Percentiles rank a stretch among this genome's conserved stretches.
These are phyloP conservation scores for Autographa pulchrina DNA, from an alignment of 2,888 invertebrate genomes.

Conservation along the genomic window DNA sequence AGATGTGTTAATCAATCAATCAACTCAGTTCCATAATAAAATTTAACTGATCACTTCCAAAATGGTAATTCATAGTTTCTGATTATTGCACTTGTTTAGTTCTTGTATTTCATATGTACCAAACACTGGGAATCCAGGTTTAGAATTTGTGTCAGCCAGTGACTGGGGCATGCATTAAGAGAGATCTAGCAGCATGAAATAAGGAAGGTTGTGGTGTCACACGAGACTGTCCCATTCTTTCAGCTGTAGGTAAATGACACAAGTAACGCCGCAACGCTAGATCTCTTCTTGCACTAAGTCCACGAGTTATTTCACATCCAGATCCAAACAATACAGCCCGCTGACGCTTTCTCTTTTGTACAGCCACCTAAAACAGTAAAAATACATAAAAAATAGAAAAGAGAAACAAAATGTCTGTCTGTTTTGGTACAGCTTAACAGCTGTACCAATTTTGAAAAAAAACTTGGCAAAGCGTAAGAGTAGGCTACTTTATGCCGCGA, in stretches of 20 bases:
- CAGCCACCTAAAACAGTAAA: constrained; percentile 87
- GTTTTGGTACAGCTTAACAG: too few relatives aligned
- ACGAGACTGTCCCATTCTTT: constrained; percentile 87
- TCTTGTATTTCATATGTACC: constrained; percentile 31
- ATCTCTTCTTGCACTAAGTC: constrained; percentile 94
- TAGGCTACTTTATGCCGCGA: too few relatives aligned
- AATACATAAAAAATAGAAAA: constrained; percentile 9
- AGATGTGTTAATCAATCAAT: constrained; percentile 43
- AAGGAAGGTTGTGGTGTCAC: constrained; percentile 84
- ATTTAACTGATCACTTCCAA: constrained; percentile 44
- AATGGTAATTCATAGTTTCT: constrained; percentile 34
- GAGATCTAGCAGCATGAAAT: constrained; percentile 87
- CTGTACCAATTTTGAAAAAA: too few relatives aligned
- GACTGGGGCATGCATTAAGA: constrained; percentile 85
- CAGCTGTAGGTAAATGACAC: constrained; percentile 91
- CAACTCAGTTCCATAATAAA: constrained; percentile 32
- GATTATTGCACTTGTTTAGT: constrained; percentile 57
- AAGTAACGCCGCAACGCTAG: constrained; percentile 92
- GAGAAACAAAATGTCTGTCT: constrained; percentile 15
- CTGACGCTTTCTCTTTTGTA: constrained; percentile 89
- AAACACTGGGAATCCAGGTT: constrained; percentile 50
- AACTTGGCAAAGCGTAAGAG: too few relatives aligned
- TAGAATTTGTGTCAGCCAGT: constrained; percentile 75
- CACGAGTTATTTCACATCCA: constrained; percentile 93
- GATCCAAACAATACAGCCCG: constrained; percentile 92